Percentiles rank a stretch among this genome's conserved stretches.
These are phyloP conservation scores for Troides oblongomaculatus DNA, from an alignment of 2,888 invertebrate species.

Conservation along the genomic window DNA sequence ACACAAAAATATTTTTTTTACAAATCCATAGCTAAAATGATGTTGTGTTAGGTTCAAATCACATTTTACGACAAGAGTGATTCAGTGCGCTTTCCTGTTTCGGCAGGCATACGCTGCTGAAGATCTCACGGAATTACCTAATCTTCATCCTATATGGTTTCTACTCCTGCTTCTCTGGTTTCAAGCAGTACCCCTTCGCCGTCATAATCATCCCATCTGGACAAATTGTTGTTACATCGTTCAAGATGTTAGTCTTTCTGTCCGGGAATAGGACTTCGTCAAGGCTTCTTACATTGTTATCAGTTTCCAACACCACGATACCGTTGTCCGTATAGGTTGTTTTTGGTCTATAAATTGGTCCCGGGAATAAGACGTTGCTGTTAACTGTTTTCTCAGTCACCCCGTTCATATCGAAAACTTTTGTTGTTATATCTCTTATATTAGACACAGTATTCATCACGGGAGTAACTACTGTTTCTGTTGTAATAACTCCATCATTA, in stretches of 20 bases:
- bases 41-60: too few relatives aligned
- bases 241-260: neutral
- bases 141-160: neutral
- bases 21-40: too few relatives aligned
- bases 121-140: neutral
- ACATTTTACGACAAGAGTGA: constrained; percentile 15
- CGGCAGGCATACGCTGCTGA: constrained; percentile 10
- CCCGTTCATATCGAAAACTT: too few relatives aligned
- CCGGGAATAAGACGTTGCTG: constrained; percentile 20
- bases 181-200: constrained; percentile 17
- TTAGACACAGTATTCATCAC: neutral
- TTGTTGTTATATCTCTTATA: neutral
- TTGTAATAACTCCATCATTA: neutral
- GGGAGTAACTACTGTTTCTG: neutral
- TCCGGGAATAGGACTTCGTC: constrained; percentile 15
- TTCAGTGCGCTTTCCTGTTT: constrained; percentile 22
- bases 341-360: constrained; percentile 5
- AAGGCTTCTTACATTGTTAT: neutral
- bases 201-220: constrained; percentile 14
- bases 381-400: neutral
- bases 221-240: neutral
- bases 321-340: neutral
- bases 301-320: constrained; percentile 6
- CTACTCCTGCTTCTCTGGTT: constrained; percentile 1
- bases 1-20: too few relatives aligned